phyloP scores from a whole-genome alignment of 2,113 vertebrate genomes.

The Sinocyclocheilus rhinocerous region DNA sequence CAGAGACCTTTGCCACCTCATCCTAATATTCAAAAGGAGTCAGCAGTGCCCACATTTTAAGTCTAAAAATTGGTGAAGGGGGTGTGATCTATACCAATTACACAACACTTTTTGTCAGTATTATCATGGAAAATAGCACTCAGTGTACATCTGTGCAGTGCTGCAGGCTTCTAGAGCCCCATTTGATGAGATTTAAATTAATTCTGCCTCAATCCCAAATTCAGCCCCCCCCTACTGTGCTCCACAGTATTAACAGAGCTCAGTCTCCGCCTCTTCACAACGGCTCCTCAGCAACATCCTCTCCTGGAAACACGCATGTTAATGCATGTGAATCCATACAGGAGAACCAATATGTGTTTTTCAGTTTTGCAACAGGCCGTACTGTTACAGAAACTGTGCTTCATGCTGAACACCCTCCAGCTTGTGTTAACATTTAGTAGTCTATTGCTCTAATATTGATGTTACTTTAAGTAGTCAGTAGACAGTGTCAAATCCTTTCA shows the following conservation, averaged over 20 bases:
- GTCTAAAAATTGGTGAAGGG: not conserved
- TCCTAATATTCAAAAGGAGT: not conserved
- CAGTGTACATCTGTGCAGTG: conserved; percentile 31
- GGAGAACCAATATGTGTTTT: conserved; percentile 16
- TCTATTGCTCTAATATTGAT: not conserved
- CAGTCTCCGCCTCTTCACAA: conserved; percentile 64
- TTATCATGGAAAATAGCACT: conserved; percentile 28
- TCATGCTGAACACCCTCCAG: not conserved
- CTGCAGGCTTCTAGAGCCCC: conserved; percentile 54
- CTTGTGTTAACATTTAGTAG: not conserved
- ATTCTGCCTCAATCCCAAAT: conserved; percentile 75
- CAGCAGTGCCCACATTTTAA: not conserved
- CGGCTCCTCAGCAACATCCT: conserved; percentile 46
- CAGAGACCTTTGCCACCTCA: not conserved
- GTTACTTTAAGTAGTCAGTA: not conserved
- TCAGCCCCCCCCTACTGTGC: conserved; percentile 69
- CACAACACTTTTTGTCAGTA: not conserved
- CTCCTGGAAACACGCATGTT: conserved; percentile 40
- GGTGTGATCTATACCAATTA: not conserved
- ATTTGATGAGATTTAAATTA: conserved; percentile 82
- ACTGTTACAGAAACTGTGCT: not conserved
- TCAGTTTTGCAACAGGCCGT: not conserved
- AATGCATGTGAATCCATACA: conserved; percentile 23
- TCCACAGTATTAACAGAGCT: conserved; percentile 62
- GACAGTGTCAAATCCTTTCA: not conserved